phyloP scores from a whole-genome alignment of 2,113 vertebrate genomes.

The Jaculus jaculus region DNA sequence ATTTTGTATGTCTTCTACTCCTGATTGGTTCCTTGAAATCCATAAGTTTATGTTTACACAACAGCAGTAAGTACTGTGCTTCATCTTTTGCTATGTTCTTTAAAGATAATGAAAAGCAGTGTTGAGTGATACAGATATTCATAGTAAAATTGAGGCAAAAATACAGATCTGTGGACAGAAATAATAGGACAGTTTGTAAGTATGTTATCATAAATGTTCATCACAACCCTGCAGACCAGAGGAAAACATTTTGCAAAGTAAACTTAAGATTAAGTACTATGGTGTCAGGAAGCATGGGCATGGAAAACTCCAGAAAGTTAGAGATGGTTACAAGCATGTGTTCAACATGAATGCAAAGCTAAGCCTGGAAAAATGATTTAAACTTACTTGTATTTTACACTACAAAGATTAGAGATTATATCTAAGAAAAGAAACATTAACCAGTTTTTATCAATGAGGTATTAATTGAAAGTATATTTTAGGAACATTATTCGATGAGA shows the following conservation, averaged over 20 bases:
- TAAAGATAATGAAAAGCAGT: background rate
- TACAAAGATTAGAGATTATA: background rate
- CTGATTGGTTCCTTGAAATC: background rate
- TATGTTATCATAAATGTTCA: background rate
- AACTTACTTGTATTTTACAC: background rate
- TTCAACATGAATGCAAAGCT: background rate
- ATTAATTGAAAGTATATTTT: background rate
- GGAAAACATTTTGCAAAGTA: background rate
- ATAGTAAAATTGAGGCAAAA: background rate
- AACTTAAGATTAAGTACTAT: background rate
- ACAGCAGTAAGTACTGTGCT: background rate
- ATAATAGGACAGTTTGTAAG: background rate
- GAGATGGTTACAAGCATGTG: background rate
- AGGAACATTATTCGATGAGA: background rate
- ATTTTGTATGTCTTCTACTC: background rate
- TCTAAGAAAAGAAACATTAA: background rate
- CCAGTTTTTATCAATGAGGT: background rate
- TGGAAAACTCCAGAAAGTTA: too few species aligned
- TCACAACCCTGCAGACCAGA: background rate
- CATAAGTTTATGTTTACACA: background rate
- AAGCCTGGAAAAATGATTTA: background rate
- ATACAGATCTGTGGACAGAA: background rate
- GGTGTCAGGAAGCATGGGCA: background rate
- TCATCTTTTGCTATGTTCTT: background rate
- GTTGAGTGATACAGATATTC: background rate